Evolutionary conservation across 2,888 invertebrate genomes (phyloP).

Genomic region (Dorcus parallelipipedus): DNA sequence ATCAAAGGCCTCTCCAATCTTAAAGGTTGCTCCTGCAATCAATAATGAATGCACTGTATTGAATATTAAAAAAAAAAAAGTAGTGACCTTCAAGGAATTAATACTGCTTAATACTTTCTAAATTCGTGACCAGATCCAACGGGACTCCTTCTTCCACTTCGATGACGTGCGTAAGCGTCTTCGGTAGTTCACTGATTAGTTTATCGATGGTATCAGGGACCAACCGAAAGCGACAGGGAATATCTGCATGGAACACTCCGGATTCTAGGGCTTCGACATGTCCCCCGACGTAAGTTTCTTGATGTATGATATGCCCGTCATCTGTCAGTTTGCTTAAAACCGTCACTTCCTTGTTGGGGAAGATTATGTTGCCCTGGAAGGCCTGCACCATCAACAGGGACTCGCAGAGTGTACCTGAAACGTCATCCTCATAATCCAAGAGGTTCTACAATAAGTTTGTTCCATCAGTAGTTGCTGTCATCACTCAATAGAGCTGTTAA

Average conservation of each 20-base stretch:
- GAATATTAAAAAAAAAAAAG: background rate
- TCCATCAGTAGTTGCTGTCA: background rate
- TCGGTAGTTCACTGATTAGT: constrained; percentile 73
- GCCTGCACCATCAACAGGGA: constrained; percentile 97
- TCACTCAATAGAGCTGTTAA: background rate
- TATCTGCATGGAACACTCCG: constrained; percentile 94
- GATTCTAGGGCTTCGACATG: constrained; percentile 98
- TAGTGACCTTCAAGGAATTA: constrained; percentile 56
- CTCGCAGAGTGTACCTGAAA: constrained; percentile 94
- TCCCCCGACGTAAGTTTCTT: constrained; percentile 98
- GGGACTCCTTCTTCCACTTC: constrained; percentile 91
- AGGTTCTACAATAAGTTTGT: constrained; percentile 62
- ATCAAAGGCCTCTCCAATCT: constrained; percentile 93
- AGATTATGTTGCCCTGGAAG: constrained; percentile 92
- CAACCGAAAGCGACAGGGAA: constrained; percentile 86
- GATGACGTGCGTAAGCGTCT: constrained; percentile 83
- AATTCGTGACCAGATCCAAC: constrained; percentile 76
- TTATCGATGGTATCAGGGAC: constrained; percentile 77
- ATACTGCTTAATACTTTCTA: constrained; percentile 76
- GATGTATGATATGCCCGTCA: constrained; percentile 92
- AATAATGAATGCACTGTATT: constrained; percentile 10
- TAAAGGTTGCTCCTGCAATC: constrained; percentile 70
- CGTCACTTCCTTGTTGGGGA: constrained; percentile 92
- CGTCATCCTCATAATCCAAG: constrained; percentile 97
- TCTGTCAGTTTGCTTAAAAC: constrained; percentile 82